Evolutionary conservation across 2,113 vertebrate species (phyloP), one percentile per base, ranked within the genome.

Genomic region (Megaptera novaeangliae): DNA sequence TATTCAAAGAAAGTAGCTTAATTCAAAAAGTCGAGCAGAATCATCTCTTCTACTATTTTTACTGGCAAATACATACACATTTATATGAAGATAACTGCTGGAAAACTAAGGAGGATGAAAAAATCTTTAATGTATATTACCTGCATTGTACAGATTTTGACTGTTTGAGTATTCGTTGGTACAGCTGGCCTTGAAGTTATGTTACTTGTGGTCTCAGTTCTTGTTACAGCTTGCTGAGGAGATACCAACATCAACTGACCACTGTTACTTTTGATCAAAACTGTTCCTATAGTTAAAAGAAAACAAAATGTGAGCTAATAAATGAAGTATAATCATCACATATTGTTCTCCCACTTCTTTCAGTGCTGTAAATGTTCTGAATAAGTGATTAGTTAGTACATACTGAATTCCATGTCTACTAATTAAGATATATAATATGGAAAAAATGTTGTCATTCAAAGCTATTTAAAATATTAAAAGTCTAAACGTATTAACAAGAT

Each of bases 211-310:
- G 98, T 94, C 78, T 99, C 98, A 0, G 98, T 96, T 98, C 98
- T 98, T 78, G 99, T 98, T 98, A 99, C 96, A 91, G 99, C 99
- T 98, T 99, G 99, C 97, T 99, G 99, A 95, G 99, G 99, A 91
- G 99, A 99, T 4, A 99, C 99, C 88, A 99, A 98, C 99, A 99
- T 99, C 94, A 99, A 99, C 87, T 99, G 99, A 75, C 99, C 99
- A 97, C 96, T 99, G 95, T 99, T 99, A 97, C 99, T 99, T 98
- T 99, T 99, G 97, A 99, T 99, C 97, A 99, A 98, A 98, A 99
- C 99, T 98, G 99, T 99, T 97, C 99, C 99, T 99, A 98, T 81
- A 98, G 69, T 52, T 74, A 92, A 97, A 96, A 97, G 94, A 97
- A 96, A 81, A 92, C 18, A 80, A 95, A 75, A 72, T 6, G 29